Percentiles rank a stretch among this genome's conserved stretches.
These are phyloP conservation scores for Pharmacophagus antenor DNA, from an alignment of 2,888 invertebrate genomes.

Conservation along the genomic window DNA sequence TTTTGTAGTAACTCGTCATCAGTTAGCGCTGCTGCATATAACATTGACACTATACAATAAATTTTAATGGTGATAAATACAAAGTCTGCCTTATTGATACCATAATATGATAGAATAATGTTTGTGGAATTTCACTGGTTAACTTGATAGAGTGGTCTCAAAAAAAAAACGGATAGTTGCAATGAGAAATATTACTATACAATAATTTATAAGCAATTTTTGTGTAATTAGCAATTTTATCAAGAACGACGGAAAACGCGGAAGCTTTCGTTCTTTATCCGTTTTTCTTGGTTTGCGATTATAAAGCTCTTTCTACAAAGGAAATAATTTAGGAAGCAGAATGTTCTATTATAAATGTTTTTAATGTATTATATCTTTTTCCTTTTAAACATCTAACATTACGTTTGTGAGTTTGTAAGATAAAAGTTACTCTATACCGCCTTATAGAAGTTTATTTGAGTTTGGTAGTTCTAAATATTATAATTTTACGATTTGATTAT, in stretches of 20 bases:
- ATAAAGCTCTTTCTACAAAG: conserved; percentile 2
- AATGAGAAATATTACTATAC: too few relatives aligned
- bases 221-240: not conserved
- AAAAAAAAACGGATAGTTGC: too few relatives aligned
- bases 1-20: too few relatives aligned
- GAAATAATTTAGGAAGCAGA: conserved; percentile 5
- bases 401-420: not conserved
- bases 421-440: not conserved
- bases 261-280: conserved; percentile 20
- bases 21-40: too few relatives aligned
- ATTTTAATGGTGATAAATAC: too few relatives aligned
- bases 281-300: conserved; percentile 9
- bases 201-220: too few relatives aligned
- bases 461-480: not conserved
- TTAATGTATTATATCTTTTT: not conserved
- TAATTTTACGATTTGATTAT: not conserved
- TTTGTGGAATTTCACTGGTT: too few relatives aligned
- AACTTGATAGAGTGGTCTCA: too few relatives aligned
- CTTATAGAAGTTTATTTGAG: not conserved
- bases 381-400: not conserved
- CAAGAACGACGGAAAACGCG: not conserved
- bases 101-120: too few relatives aligned
- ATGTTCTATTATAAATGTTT: not conserved
- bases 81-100: too few relatives aligned
- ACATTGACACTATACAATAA: too few relatives aligned